Base-by-base conservation (phyloP, 2,888 invertebrate genomes). In the Macrosoma leucophasiata region DNA sequence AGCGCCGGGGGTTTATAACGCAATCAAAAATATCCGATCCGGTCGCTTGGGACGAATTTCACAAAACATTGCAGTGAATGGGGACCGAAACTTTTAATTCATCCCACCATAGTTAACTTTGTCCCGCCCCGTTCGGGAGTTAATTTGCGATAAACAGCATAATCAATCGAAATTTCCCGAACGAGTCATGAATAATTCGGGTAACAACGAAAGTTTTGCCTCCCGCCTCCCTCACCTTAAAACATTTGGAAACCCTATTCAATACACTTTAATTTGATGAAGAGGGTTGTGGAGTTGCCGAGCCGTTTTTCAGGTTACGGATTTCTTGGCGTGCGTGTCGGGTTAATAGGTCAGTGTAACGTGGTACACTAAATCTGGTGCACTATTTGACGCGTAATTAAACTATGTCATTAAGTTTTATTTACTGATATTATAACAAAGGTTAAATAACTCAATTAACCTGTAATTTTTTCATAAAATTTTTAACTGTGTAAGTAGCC, bases 101-200 rank as follows among this genome's bases (percentile, higher is more conserved):
- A 38, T 46, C 38, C 39, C 31, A 26, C 20, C 26, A 36, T 33
- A 41, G 44, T 48, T 38, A 46, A 41, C 24, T 41, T 30, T 13
- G 18, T 32, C 34, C 21, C 20, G 10, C 33, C n/a, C n/a, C n/a
- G 29, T 23, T 32, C 13, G 19, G 17, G 26, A 59, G 54, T 62
- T 66, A 61, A 69, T 69, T 68, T 60, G 46, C 55, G 50, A 55
- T 65, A 66, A 70, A 68, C 64, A 67, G 61, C 62, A 62, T 68
- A 69, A 73, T 71, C 72, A 71, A 73, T 74, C 63, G 70, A 55
- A 61, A 62, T 59, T 65, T 58, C 52, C n/a, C 49, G 43, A 57
- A 61, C 58, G 56, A 63, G 60, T 66, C 72, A 73, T 73, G 71
- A 74, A 74, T 74, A 72, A 73, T 72, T 71, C 62, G 46, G 39